Base-by-base conservation (phyloP, 2,888 invertebrate species). In the Nematopogon swammerdamellus region DNA sequence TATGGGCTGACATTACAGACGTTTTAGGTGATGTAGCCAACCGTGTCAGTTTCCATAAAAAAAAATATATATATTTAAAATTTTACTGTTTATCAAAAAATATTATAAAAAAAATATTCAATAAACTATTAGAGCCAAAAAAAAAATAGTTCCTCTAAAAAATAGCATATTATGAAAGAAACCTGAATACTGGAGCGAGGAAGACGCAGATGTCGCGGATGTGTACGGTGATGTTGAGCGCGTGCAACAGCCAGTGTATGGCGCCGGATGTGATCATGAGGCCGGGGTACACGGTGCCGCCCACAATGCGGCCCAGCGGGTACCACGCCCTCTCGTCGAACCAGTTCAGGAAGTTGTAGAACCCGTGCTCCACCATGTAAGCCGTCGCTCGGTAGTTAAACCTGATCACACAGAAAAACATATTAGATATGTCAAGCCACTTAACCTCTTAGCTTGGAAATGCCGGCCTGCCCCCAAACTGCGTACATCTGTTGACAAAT, bases 311-410 rank as follows among this genome's bases (percentile, higher is more conserved):
- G 1, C 99, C 97, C 49, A 99, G 79, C 1, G 99, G 99, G 70
- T 99, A 99, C 99, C 99, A 99, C 48, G 99, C 99, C 61, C 98
- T 82, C 67, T 99, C 99, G 72, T 99, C 99, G 69, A 99, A 99
- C 99, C 99, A 99, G 74, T 99, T 99, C 55, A 99, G 80, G 72
- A 99, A 99, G 69, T 98, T 95, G 76, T 99, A 99, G 76, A 95
- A 99, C 29, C 97, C 98, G 90, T 98, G 92, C 70, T 97, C 87
- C 19, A 98, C 98, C 98, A 99, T 99, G 68, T 97, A 95, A 17
- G 97, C 97, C 6, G 99, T 99, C 1, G 98, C 91, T 64, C 99
- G 87, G 71, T 99, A 99, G 80, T 99, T 99, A 71, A 99, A 99
- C 95, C 95, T 95, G 67, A 50, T n/a, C n/a, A n/a, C 80, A 75